Evolutionary conservation across 2,113 vertebrate genomes (phyloP), one percentile per base, ranked within the genome.

Genomic region (Nothobranchius furzeri): DNA sequence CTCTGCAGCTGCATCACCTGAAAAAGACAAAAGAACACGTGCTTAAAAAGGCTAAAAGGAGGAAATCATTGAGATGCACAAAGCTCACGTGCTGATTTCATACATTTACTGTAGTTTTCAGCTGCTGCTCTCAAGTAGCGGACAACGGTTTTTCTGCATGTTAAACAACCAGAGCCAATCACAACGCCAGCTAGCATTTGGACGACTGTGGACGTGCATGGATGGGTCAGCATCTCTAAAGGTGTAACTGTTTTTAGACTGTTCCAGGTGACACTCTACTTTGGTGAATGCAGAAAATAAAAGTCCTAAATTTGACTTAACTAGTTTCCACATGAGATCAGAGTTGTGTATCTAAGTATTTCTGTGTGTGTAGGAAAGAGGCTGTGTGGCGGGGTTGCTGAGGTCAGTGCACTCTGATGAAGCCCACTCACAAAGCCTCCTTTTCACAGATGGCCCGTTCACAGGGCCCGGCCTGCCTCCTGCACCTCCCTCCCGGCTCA

Each of bases 1-100:
- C 92, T 96, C 72, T 95, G 93, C 87, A 99, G 90, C 47, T 97
- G 93, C 1, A 68, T 60, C 91, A 93, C 78, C 96, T 98, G 81
- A 12, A 53, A 30, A 17, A 70, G 13, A 63, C 0, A 55, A 48
- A 20, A 48, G 15, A 64, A 6, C 20, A 20, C 4, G 30, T 30
- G 24, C 3, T 7, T 59, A 0, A 47, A 24, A 37, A 25, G 3
- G 12, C 9, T 10, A 14, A 54, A 35, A 46, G 10, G 3, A 15
- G 11, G 24, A 20, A 54, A 46, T 10, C 4, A 10, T 10, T 17
- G 15, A 56, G 6, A 9, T 56, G 46, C 5, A 15, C 46, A 13
- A 47, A 11, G 9, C 12, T 45, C 12, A 45, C 43, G 10, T 12
- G 43, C 43, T 11, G 9, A 5, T 40, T 7, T 40, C 37, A 40